Conservation (phyloP, 1,140 invertebrate species). For the Drosophila neocordata region DNA sequence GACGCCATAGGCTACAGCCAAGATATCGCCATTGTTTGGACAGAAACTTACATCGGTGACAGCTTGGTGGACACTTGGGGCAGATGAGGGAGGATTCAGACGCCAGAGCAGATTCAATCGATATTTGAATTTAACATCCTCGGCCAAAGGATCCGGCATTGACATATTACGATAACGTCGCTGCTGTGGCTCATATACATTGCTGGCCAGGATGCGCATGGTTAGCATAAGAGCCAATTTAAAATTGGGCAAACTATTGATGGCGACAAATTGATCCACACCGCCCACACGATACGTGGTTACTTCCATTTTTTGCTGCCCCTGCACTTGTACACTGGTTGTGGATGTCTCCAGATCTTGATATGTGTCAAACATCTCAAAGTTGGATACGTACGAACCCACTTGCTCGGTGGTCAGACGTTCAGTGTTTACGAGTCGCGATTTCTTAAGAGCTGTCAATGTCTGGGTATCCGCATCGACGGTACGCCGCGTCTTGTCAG, state of each 20-base stretch:
- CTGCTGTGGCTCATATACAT: constrained; percentile 86
- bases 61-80: constrained; percentile 51
- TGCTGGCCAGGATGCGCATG: constrained; percentile 87
- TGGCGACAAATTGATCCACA: constrained; percentile 65
- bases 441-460: constrained; percentile 84
- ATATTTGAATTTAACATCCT: constrained; percentile 86
- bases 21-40: constrained; percentile 85
- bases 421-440: constrained; percentile 85
- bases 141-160: constrained; percentile 85
- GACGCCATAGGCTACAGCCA: constrained; percentile 89
- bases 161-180: constrained; percentile 87
- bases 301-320: constrained; percentile 77
- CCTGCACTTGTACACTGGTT: constrained; percentile 81
- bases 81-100: constrained; percentile 71
- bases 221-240: constrained; percentile 86
- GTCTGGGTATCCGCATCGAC: constrained; percentile 88
- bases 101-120: constrained; percentile 87
- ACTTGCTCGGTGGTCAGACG: constrained; percentile 84
- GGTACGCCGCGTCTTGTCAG: constrained; percentile 86
- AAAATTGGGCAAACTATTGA: constrained; percentile 84
- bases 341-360: constrained; percentile 80
- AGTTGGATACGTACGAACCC: constrained; percentile 87
- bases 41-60: constrained; percentile 87
- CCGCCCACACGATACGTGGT: constrained; percentile 78
- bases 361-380: constrained; percentile 89